Base-by-base conservation (phyloP, 2,797 vertebrate species). In the Toxotes lorentzi region DNA sequence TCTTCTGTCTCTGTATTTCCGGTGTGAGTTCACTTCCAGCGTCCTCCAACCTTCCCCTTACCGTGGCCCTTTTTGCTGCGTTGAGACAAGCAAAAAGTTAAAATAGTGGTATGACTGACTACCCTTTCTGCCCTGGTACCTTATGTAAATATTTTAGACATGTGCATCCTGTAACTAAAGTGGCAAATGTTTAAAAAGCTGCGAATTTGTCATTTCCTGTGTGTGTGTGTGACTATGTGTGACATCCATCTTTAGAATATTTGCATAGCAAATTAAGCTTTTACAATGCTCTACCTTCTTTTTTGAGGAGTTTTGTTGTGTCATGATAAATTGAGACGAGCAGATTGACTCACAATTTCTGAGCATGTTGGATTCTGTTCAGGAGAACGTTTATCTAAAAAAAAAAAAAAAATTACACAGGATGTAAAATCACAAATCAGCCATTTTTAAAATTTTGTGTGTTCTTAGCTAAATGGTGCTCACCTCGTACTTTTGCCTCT, bases 281-380 rank as follows among this genome's bases (percentile, higher is more conserved):
- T 2, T 7, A 30, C 34, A 5, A 3, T 50, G 57, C 30, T 27
- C 19, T 65, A 4, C 7, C 59, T 70, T 21, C 12, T 50, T 23
- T 47, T 14, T 27, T 27, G 19, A 4, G 21, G 17, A 3, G 30
- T 56, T 9, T 7, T 7, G 47, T 53, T 47, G 10, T 47, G 12
- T 43, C 17, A 21, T 30, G 23, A 21, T 41, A 41, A 27, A 73
- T 16, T 35, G 35, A 57, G 4, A 64, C 2, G 32, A 53, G 41
- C 32, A 41, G 51, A 58, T 17, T 19, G 79, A 96, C 96, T 97
- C 87, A 97, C 96, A 97, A 97, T 93, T 97, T 97, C 91, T 97
- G 96, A 67, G 96, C 96, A 0, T 97, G 96, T 83, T 95, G 96
- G 87, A 97, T 97, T 85, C 97, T 95, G 88, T 97, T 97, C 83